Evolutionary conservation across 2,113 vertebrate species (phyloP).

Genomic region (Antechinus flavipes): DNA sequence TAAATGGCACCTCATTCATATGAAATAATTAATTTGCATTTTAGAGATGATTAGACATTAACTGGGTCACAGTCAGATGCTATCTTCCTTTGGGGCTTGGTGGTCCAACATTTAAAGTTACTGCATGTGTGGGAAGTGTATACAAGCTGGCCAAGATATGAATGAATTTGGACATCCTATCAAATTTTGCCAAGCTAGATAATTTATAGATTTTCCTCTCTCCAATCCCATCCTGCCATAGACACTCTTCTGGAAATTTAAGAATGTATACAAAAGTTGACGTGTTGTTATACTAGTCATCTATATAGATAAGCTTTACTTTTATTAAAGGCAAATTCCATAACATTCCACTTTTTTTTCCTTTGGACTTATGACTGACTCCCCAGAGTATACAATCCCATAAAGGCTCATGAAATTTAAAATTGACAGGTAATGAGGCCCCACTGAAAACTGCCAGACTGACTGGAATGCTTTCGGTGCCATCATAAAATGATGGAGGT

Average conservation of each 20-base stretch:
- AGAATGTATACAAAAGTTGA: conserved; percentile 3
- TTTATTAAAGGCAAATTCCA: conserved; percentile 36
- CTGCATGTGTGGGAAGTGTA: not conserved
- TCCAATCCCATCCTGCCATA: not conserved
- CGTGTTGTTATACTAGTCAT: conserved; percentile 26
- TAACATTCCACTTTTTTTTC: conserved; percentile 42
- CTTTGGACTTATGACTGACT: conserved; percentile 34
- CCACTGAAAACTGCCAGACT: not conserved
- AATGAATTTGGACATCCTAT: not conserved
- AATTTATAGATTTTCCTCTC: not conserved
- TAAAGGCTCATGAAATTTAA: conserved; percentile 55
- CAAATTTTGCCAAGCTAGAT: conserved; percentile 36
- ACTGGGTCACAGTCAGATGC: conserved; percentile 26
- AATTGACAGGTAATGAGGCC: conserved; percentile 29
- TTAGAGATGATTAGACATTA: conserved; percentile 37
- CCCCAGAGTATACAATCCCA: not conserved
- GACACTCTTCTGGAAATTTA: conserved; percentile 14
- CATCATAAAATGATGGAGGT: conserved; percentile 10
- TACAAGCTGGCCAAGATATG: not conserved
- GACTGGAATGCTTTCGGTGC: conserved; percentile 11
- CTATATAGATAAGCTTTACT: conserved; percentile 21
- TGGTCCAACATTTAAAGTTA: not conserved
- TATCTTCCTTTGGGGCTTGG: conserved; percentile 32
- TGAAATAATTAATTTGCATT: conserved; percentile 43
- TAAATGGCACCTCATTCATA: conserved; percentile 44